Conservation (phyloP, 2,888 invertebrate species). For the Drosophila merina region DNA sequence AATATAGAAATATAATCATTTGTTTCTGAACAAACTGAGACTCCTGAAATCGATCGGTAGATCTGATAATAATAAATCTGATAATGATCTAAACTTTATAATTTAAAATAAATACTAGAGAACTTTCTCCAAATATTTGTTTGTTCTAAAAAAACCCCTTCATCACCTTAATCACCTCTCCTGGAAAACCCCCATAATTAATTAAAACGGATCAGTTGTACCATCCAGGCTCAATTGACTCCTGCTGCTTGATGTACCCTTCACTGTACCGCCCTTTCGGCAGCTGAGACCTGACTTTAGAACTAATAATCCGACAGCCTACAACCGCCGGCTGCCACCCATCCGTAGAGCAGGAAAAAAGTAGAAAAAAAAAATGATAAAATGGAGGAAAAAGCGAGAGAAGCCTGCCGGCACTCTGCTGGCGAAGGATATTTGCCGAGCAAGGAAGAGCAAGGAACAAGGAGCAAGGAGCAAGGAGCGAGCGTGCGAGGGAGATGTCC, state of each 20-base stretch:
- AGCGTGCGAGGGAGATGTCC: slow-evolving; percentile 23
- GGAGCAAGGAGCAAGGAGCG: slow-evolving; percentile 35
- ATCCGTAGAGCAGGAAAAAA: slow-evolving; percentile 16
- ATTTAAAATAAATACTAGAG: no score
- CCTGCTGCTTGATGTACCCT: slow-evolving; percentile 42
- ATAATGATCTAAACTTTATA: no score
- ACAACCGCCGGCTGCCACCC: slow-evolving; percentile 69
- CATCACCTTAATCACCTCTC: neutral
- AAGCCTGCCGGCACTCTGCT: slow-evolving; percentile 51
- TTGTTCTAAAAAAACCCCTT: no score
- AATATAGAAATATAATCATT: no score
- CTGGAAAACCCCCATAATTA: neutral
- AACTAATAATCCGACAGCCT: slow-evolving; percentile 80
- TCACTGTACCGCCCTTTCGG: slow-evolving; percentile 45
- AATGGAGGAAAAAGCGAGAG: slow-evolving; percentile 45
- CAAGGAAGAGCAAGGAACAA: slow-evolving; percentile 39
- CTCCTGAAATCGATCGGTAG: no score
- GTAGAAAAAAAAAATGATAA: slow-evolving; percentile 20
- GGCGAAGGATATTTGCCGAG: slow-evolving; percentile 64
- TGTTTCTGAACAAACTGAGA: no score
- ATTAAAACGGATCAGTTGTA: neutral
- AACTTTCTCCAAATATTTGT: no score
- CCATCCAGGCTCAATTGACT: neutral
- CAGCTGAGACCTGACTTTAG: slow-evolving; percentile 76
- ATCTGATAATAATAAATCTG: no score